These are phyloP conservation scores for Haemorhous mexicanus DNA, from an alignment of 2,113 vertebrate species.

Conservation along the genomic window DNA sequence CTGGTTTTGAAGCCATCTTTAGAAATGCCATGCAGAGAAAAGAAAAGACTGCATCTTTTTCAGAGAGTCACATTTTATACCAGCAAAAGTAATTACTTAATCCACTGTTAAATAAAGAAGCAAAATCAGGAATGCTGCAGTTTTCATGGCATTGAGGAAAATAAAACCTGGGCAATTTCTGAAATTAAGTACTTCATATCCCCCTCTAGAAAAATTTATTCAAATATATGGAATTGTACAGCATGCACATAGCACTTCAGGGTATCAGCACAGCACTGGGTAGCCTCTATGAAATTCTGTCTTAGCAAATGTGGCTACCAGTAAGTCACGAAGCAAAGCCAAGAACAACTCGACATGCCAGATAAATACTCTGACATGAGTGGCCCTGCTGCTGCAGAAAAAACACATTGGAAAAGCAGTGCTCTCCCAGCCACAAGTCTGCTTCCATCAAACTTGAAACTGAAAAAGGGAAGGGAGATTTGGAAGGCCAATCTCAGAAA, in stretches of 20 bases:
- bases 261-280: neutral
- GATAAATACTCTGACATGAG: neutral
- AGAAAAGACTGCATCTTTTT: neutral
- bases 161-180: neutral
- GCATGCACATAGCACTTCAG: neutral
- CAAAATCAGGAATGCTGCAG: neutral
- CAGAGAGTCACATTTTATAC: neutral
- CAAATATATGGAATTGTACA: neutral
- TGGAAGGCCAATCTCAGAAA: slow-evolving; percentile 6
- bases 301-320: neutral
- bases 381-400: neutral
- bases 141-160: neutral
- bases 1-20: neutral
- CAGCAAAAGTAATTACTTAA: neutral
- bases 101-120: neutral
- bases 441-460: neutral
- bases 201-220: neutral
- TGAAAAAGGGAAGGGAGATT: neutral
- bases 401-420: neutral
- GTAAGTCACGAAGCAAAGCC: neutral
- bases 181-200: neutral
- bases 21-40: neutral
- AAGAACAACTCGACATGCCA: neutral
- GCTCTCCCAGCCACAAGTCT: neutral
- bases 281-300: neutral